Conservation (phyloP, 2,797 vertebrate genomes). For the Chelonia mydas region DNA sequence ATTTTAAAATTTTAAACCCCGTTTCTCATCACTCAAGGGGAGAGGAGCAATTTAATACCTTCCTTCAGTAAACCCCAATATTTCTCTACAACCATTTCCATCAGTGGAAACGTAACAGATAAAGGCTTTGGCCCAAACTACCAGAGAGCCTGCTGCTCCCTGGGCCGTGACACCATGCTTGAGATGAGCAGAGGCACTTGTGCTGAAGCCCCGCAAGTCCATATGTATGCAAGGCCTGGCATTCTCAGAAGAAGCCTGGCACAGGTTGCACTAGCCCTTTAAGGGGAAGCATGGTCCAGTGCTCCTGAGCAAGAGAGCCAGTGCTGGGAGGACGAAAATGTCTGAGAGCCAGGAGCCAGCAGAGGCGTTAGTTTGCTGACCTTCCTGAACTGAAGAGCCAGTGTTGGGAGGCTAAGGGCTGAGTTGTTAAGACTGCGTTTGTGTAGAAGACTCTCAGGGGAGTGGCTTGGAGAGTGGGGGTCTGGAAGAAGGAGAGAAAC, state of each 20-base stretch:
- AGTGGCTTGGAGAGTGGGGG: not conserved
- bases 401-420: no score
- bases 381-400: no score
- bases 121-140: not conserved
- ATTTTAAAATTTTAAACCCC: not conserved
- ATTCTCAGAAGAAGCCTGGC: not conserved
- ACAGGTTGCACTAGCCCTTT: no score
- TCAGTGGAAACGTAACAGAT: not conserved
- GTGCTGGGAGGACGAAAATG: no score
- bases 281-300: no score
- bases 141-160: not conserved
- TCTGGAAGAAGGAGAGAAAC: no score
- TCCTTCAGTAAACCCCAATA: not conserved
- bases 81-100: not conserved
- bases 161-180: not conserved
- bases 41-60: not conserved
- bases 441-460: not conserved
- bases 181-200: not conserved
- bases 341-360: no score
- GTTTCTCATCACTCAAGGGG: not conserved
- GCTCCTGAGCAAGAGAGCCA: no score
- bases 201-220: not conserved
- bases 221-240: not conserved
- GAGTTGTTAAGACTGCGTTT: no score
- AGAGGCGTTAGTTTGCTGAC: no score